A percentile compares a stretch with the other conserved stretches of the same genome.
Conservation (phyloP, 2,888 invertebrate species). For the Augochlorella aurata region DNA sequence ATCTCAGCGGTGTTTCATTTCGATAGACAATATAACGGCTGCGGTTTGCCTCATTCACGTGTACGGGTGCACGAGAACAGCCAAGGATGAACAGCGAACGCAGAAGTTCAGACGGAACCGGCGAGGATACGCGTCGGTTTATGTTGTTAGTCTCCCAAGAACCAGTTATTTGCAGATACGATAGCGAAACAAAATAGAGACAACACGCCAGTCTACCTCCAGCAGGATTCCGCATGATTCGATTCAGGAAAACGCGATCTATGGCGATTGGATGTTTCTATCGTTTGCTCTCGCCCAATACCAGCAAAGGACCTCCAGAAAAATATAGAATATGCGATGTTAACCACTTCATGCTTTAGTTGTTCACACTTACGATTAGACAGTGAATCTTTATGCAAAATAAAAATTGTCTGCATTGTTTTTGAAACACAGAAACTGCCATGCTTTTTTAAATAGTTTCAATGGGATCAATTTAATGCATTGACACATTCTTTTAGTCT, state of each 20-base stretch:
- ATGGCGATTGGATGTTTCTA: not conserved
- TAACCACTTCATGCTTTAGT: not conserved
- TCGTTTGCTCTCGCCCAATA: not conserved
- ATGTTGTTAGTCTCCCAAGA: constrained; percentile 21
- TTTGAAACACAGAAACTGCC: no score
- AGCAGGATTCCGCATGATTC: constrained; percentile 19
- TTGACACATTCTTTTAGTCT: no score
- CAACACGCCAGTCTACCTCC: not conserved
- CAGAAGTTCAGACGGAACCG: constrained; percentile 18
- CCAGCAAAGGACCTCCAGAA: not conserved
- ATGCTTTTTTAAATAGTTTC: no score
- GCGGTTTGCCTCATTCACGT: constrained; percentile 30
- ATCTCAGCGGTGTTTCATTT: constrained; percentile 45
- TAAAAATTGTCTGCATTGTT: no score
- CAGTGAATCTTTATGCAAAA: no score
- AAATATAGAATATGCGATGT: not conserved
- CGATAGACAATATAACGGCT: constrained; percentile 53
- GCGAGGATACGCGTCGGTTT: constrained; percentile 28
- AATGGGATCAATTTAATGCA: no score
- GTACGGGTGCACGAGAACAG: constrained; percentile 3
- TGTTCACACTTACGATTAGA: not conserved
- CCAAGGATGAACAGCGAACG: constrained; percentile 25
- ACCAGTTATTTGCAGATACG: constrained; percentile 35
- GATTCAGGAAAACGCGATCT: not conserved
- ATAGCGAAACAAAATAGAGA: constrained; percentile 13